Evolutionary conservation across 2,797 vertebrate species (phyloP), one percentile per base, ranked within the genome.

Genomic region (Lithobates pipiens): DNA sequence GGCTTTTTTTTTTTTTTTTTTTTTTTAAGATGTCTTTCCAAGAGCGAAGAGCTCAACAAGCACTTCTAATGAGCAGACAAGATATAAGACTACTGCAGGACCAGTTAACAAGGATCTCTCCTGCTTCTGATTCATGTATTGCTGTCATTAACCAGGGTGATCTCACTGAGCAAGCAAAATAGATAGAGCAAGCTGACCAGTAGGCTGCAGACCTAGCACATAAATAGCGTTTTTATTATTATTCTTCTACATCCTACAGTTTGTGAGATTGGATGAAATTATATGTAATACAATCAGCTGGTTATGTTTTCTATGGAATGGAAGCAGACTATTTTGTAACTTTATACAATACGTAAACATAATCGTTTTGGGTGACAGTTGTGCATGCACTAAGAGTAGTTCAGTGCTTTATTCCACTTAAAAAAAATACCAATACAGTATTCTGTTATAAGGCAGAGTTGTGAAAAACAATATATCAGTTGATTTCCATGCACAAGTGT

Each of bases 21-120:
- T n/a, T n/a, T n/a, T n/a, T n/a, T n/a, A n/a, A n/a, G n/a, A n/a
- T n/a, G 67, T 8, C 8, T 80, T 44, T 67, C 29, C 77, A 68
- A 42, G 23, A 34, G 21, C n/a, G 61, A 63, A 27, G 10, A 42
- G 42, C 50, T 57, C 15, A 61, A 29, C 27, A 23, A 10, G 18
- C 50, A 18, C 63, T 80, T 68, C 42, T 80, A 80, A 80, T 80
- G 78, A 80, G 78, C 78, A 80, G 67, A 80, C 42, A 70, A 80
- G 67, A 71, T 80, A 70, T 80, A 80, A 68, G 44, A 16, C 78
- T 70, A 57, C 67, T 50, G 65, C 67, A 80, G 78, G 67, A 71
- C 27, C 67, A 32, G 54, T 36, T 70, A 80, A 80, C 42, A 80
- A 80, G 78, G 39, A 34, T 42, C 76, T 68, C 36, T 68, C 65